Base-by-base conservation (phyloP, 1,140 invertebrate genomes). In the Callitettix versicolor region DNA sequence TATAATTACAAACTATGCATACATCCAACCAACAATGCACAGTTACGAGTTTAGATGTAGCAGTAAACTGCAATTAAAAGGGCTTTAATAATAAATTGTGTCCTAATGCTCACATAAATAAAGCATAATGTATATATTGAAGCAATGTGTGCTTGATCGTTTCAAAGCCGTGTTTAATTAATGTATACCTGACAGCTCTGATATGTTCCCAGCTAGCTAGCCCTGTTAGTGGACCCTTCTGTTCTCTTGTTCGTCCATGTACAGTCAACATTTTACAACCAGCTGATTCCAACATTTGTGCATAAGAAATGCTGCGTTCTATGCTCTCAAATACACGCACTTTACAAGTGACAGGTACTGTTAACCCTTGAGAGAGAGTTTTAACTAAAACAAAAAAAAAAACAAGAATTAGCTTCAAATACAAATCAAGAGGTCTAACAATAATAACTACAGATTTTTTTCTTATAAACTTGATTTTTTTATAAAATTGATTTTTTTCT, bases 161-260 rank as follows among this genome's bases (percentile, higher is more conserved):
- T 9, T 30, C 26, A 30, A 9, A 30, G 9, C 26, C 3, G 26
- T 30, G 26, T 4, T 30, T 30, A 30, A 30, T 30, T 30, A 50
- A 65, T n/a, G n/a, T n/a, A 69, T 73, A 92, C 85, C 85, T 91
- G 15, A 98, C 85, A 61, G 86, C 90, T 71, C 84, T 87, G 44
- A 99, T 95, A 66, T 93, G 85, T 60, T 81, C 74, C 96, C 96
- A 99, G 71, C 86, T 87, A 21, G 96, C 95, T 49, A 98, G 64
- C 20, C 96, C 96, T 9, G 96, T 99, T 0, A 90, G 70, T 3
- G 85, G 84, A 44, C 96, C 96, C 71, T 96, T 98, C 74, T 97
- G 94, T 62, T 98, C 94, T 58, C 91, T 79, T 1, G 91, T 98
- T 57, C 96, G 75, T 0, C 96, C 96, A 75, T 99, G 96, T 11